A percentile compares a stretch with the other conserved stretches of the same genome.
Conservation (phyloP, 2,797 vertebrate species). For the Gadopsis bispinosus region DNA sequence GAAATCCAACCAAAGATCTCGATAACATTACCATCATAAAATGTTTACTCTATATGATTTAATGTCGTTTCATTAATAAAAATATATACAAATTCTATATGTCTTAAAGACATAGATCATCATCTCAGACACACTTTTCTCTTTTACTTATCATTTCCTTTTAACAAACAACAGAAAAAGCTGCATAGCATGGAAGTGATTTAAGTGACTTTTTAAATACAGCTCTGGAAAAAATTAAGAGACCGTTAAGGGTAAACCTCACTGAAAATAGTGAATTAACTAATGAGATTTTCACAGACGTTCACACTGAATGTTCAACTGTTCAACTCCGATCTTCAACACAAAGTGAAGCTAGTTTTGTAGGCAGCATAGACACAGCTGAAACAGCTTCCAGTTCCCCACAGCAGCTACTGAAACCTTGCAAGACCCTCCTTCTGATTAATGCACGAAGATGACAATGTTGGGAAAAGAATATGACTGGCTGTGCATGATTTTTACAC, state of each 20-base stretch:
- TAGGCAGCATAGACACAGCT: neutral
- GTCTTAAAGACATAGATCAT: neutral
- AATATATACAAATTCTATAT: neutral
- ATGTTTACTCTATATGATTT: neutral
- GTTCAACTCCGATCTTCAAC: neutral
- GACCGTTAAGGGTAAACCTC: neutral
- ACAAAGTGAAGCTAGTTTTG: conserved; percentile 1
- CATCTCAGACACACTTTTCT: neutral
- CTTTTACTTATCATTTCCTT: neutral
- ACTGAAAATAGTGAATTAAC: neutral
- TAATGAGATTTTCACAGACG: neutral
- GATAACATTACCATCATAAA: neutral
- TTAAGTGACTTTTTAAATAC: too few species aligned
- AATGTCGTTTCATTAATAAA: neutral
- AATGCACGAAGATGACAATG: conserved; percentile 22
- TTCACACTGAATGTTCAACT: neutral
- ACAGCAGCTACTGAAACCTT: neutral
- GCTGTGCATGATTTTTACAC: conserved; percentile 2
- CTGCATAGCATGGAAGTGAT: neutral
- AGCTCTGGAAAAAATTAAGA: too few species aligned
- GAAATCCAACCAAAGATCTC: neutral
- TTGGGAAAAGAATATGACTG: conserved; percentile 4
- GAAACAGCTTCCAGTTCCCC: neutral
- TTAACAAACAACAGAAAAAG: neutral
- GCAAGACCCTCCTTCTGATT: conserved; percentile 24